Percentiles rank a stretch among this genome's conserved stretches.
phyloP scores from a whole-genome alignment of 2,113 vertebrate genomes.

The Galeopterus variegatus region DNA sequence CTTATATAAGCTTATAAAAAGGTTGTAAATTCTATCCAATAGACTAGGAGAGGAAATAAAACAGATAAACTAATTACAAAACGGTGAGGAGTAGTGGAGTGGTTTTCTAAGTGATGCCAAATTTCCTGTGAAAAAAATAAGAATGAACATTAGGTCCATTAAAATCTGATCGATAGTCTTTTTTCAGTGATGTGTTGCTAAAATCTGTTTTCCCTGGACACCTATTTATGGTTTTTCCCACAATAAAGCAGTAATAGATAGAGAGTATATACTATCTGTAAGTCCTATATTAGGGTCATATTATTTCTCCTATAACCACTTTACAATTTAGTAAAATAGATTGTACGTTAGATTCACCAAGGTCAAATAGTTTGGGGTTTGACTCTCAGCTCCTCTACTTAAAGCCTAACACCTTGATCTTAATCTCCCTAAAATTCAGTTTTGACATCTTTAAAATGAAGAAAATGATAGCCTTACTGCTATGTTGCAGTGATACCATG shows the following conservation, averaged over 20 bases:
- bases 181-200: conserved; percentile 61
- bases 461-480: background rate
- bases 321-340: conserved; percentile 23
- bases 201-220: conserved; percentile 57
- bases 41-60: background rate
- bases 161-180: conserved; percentile 73
- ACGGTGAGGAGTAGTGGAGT: background rate
- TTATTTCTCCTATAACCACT: background rate
- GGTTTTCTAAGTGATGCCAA: conserved; percentile 61
- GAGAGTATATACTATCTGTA: background rate
- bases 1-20: background rate
- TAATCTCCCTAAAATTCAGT: background rate
- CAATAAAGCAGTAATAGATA: background rate
- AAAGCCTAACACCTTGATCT: background rate
- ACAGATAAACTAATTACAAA: conserved; percentile 12
- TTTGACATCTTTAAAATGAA: background rate
- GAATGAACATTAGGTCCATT: conserved; percentile 63
- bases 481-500: background rate
- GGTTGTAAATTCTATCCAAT: background rate
- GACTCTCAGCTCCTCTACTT: background rate
- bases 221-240: background rate
- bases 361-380: conserved; percentile 2
- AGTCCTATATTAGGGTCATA: background rate
- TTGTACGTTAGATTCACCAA: conserved; percentile 2
- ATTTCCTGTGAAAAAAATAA: background rate